Conservation (phyloP, 1,140 invertebrate genomes). For the Adoxophyes honmai region DNA sequence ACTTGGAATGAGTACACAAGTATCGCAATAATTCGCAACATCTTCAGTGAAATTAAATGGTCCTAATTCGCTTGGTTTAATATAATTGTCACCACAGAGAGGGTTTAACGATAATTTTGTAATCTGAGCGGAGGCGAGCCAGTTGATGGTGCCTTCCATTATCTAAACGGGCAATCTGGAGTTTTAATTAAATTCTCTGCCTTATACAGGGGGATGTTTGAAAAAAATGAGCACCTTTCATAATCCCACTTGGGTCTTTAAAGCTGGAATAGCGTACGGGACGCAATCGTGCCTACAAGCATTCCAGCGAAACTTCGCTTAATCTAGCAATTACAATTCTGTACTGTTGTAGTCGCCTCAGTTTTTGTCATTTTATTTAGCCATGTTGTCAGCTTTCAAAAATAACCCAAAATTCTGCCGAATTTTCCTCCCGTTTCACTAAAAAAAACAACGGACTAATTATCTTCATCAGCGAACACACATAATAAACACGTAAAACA, state of each 20-base stretch:
- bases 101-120: slow-evolving; percentile 15
- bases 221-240: slow-evolving; percentile 23
- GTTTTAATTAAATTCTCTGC: slow-evolving; percentile 27
- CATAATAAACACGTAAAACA: too few species aligned
- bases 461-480: too few species aligned
- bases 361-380: too few species aligned
- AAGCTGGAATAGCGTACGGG: slow-evolving; percentile 1
- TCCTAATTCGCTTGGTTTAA: slow-evolving; percentile 6
- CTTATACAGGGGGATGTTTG: slow-evolving; percentile 16
- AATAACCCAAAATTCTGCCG: too few species aligned
- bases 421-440: too few species aligned
- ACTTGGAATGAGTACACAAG: not conserved
- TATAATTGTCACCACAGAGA: slow-evolving; percentile 16
- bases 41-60: slow-evolving; percentile 14
- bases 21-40: slow-evolving; percentile 13
- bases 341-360: too few species aligned
- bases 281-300: not conserved
- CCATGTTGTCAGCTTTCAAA: too few species aligned
- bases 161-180: slow-evolving; percentile 24
- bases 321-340: too few species aligned
- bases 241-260: slow-evolving; percentile 13
- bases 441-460: too few species aligned
- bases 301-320: too few species aligned
- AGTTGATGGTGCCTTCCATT: slow-evolving; percentile 16
- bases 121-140: slow-evolving; percentile 16